A percentile compares a stretch with the other conserved stretches of the same genome.
These are phyloP conservation scores for Phyllostomus discolor DNA, from an alignment of 2,113 vertebrate genomes.

Conservation along the genomic window DNA sequence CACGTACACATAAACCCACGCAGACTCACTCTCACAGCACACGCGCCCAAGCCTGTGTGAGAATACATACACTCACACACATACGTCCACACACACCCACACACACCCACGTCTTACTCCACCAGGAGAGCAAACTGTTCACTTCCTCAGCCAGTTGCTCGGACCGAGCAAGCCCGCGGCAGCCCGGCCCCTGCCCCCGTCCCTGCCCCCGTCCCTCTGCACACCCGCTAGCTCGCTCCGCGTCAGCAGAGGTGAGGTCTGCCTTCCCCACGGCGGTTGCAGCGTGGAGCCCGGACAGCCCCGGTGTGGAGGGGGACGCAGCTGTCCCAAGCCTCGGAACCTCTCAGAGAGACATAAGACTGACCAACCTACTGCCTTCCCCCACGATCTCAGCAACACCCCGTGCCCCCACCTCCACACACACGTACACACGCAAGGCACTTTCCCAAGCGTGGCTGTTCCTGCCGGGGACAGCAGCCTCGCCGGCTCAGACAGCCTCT, in stretches of 20 bases:
- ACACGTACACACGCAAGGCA: neutral
- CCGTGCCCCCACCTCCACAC: accelerated
- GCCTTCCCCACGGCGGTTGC: accelerated
- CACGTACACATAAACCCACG: neutral
- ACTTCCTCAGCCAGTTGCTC: neutral
- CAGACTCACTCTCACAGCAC: neutral
- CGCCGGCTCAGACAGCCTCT: neutral
- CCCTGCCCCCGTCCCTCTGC: accelerated
- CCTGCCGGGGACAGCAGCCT: neutral
- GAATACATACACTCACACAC: neutral
- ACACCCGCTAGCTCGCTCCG: accelerated
- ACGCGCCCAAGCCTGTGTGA: neutral
- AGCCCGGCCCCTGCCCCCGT: neutral
- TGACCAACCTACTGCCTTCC: too few relatives aligned
- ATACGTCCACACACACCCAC: too few relatives aligned
- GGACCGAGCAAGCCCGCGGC: accelerated
- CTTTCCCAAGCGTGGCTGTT: neutral
- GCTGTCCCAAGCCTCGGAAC: neutral
- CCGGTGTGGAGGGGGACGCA: neutral
- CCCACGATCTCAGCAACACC: neutral
- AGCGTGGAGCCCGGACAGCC: neutral
- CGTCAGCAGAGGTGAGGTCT: neutral
- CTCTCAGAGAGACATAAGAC: neutral
- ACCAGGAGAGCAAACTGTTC: neutral
- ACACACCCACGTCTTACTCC: neutral